These are phyloP conservation scores for Brachynemurus nebulosus DNA, from an alignment of 2,888 invertebrate species.

Conservation along the genomic window DNA sequence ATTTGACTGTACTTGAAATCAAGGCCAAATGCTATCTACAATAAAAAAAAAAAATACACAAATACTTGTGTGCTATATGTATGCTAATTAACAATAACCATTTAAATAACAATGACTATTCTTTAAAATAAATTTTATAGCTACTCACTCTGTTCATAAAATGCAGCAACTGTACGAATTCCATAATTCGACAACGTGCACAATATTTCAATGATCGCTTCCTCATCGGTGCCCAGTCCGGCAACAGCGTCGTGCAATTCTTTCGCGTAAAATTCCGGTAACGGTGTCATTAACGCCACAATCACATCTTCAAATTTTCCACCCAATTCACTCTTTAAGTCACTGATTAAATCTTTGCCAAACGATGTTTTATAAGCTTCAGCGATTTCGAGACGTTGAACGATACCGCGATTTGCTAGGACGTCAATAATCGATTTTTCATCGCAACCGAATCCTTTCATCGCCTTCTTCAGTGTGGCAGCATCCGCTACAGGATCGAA, in stretches of 20 bases:
- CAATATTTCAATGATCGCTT: constrained; percentile 82
- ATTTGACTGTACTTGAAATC: no score
- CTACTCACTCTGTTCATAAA: constrained; percentile 65
- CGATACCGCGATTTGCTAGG: constrained; percentile 74
- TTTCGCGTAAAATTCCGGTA: constrained; percentile 82
- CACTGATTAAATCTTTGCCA: constrained; percentile 69
- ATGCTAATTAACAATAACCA: no score
- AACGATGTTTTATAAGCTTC: constrained; percentile 84
- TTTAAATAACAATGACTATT: no score
- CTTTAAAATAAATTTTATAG: neutral
- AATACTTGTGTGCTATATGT: no score
- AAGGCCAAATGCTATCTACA: no score
- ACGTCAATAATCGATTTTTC: constrained; percentile 86
- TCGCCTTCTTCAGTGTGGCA: constrained; percentile 69
- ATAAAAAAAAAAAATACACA: no score
- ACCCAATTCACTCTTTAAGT: constrained; percentile 76
- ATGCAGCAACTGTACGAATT: constrained; percentile 68
- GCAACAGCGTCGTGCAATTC: constrained; percentile 77
- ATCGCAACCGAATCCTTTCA: constrained; percentile 89
- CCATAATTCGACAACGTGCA: constrained; percentile 86
- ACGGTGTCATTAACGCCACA: constrained; percentile 78
- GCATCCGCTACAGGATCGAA: constrained; percentile 80
- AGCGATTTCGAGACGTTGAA: constrained; percentile 80
- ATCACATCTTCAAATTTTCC: constrained; percentile 85
- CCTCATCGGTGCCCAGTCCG: constrained; percentile 80